phyloP scores from a whole-genome alignment of 2,797 vertebrate genomes.

The Myiotriccus ornatus region DNA sequence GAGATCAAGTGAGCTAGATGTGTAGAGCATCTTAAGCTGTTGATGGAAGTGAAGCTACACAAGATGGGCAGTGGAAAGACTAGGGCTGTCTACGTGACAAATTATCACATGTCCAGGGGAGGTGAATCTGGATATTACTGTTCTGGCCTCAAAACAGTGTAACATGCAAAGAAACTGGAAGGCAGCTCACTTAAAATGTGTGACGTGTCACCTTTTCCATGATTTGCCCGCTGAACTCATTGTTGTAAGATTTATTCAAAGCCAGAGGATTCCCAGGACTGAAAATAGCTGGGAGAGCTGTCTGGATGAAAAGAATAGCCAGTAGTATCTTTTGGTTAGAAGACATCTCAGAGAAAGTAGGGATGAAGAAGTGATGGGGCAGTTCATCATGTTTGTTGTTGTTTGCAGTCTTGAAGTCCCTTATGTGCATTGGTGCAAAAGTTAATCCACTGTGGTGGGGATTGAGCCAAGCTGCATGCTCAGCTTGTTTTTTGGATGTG shows the following conservation, averaged over 20 bases:
- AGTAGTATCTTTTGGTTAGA: neutral
- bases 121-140: neutral
- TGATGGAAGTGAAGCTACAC: neutral
- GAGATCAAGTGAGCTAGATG: neutral
- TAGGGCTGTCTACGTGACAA: neutral
- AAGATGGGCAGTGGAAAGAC: neutral
- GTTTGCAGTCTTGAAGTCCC: neutral
- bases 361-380: neutral
- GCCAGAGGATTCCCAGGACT: neutral
- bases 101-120: neutral
- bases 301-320: neutral
- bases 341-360: neutral
- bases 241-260: neutral
- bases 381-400: neutral
- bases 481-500: neutral
- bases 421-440: neutral
- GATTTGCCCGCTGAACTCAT: neutral
- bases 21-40: neutral
- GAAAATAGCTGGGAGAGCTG: neutral
- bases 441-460: neutral
- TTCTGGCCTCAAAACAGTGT: neutral
- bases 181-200: neutral
- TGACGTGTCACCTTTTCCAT: rapidly evolving
- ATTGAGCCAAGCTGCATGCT: neutral
- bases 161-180: neutral